Percentiles rank a stretch among this genome's conserved stretches.
Evolutionary conservation across 2,888 invertebrate genomes (phyloP).

Genomic region (Cacoxenus indagator): DNA sequence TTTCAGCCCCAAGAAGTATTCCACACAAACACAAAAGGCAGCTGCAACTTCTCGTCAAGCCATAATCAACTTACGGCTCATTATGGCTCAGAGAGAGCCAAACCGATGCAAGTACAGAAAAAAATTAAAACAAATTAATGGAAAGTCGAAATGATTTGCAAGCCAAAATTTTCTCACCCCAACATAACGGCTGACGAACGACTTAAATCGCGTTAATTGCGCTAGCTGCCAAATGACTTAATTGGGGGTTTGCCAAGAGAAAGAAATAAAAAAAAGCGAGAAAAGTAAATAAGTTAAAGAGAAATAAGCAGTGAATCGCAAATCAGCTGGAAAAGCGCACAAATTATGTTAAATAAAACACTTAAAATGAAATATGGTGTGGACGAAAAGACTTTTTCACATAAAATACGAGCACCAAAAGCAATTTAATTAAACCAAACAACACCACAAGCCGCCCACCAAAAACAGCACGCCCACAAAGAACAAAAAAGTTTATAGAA

Average conservation of each 20-base stretch:
- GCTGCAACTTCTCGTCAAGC: not conserved
- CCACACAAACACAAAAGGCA: no score
- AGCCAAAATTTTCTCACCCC: not conserved
- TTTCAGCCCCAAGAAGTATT: no score
- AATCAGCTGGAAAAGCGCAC: conserved; percentile 14
- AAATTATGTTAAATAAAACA: conserved; percentile 22
- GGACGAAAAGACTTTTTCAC: not conserved
- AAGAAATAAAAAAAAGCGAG: not conserved
- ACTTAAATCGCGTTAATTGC: not conserved
- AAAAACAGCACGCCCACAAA: not conserved
- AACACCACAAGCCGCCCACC: not conserved
- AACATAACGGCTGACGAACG: not conserved
- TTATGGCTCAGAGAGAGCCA: not conserved
- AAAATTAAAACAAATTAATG: not conserved
- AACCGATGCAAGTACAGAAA: not conserved
- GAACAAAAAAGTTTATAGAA: not conserved
- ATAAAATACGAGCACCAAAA: not conserved
- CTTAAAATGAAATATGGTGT: not conserved
- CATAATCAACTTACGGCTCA: not conserved
- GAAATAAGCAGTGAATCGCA: not conserved
- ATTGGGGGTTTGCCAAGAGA: not conserved
- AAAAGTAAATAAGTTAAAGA: not conserved
- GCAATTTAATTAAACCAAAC: conserved; percentile 1
- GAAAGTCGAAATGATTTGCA: not conserved
- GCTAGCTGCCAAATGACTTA: not conserved